Evolutionary conservation across 2,888 invertebrate species (phyloP), one percentile per base, ranked within the genome.

Genomic region (Microplitis manilae): DNA sequence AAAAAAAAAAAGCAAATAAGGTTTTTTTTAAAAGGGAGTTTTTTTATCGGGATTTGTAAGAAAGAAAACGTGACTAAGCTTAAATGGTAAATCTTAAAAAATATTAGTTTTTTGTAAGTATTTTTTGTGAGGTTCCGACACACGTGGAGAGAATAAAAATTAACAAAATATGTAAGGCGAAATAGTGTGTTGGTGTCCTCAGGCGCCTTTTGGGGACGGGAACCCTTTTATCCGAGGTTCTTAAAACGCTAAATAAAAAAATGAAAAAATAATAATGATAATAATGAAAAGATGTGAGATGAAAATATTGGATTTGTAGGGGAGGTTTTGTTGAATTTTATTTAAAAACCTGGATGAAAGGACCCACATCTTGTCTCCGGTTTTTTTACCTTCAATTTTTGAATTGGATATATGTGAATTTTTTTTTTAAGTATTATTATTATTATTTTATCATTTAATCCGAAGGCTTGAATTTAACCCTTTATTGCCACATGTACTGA

Each of bases 51-150:
- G 41, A 68, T 40, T 13, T 30, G 9, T 75, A 70, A 78, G 71
- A 77, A 80, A 77, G 77, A 77, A 82, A 82, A 87, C 88, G 88
- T 88, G 89, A 89, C 88, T 84, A 82, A 83, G 87, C 88, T 87
- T 86, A 88, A 87, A 86, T 85, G 83, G 84, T 83, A 87, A 88
- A 89, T 90, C 89, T 90, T 88, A 87, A 88, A 89, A 89, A 89
- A 89, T 89, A 89, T 85, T 88, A 88, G 50, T 50, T 50, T 30
- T 50, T 50, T 50, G 50, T 50, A 13, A 50, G 50, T 13, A 13
- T 50, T 30, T 50, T 50, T 50, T 50, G 50, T 50, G 50, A 30
- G 30, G 30, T 30, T 30, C 4, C 30, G 50, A 50, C 13, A 50
- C 50, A 50, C 50, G 50, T 50, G 50, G 50, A 50, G 50, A 50